Evolutionary conservation across 1,140 invertebrate genomes (phyloP), one percentile per base, ranked within the genome.

Genomic region (Hydropsyche tenuis): DNA sequence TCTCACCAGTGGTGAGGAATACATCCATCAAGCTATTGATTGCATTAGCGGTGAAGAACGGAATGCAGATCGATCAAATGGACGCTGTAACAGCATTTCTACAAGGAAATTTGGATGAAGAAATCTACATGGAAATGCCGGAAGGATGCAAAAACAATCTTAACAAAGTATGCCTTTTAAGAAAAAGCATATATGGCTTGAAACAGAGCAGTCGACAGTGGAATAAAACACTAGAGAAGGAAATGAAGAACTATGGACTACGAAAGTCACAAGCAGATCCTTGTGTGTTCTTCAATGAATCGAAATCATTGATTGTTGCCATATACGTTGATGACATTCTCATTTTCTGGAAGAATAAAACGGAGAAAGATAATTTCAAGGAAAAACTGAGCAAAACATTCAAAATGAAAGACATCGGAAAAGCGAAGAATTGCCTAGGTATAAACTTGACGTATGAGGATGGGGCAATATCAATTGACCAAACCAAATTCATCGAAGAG

Each of bases 51-150:
- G 81, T 70, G 5, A 73, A 78, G 37, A 51, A 78, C 46, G 68
- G 78, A 60, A 69, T 82, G 16, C 11, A 80, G 9, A 78, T 81
- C 1, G 51, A 80, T 23, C 82, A 82, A 45, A 78, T 83, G 77
- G 81, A 83, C 79, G 81, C 79, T 11, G 68, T 79, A 22, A 75
- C 79, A 30, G 80, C 81, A 4, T 82, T 80, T 71, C 51, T 80
- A 12, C 78, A 79, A 72, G 80, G 79, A 48, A 64, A 78, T 5
- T 78, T 85, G 77, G 78, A 80, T 25, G 80, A 81, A 75, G 80
- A 84, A 9, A 81, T 86, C 2, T 85, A 82, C 56, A 85, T 85
- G 82, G 30, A 37, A 51, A 51, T 51, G 18, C 46, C 46, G 14
- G 46, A 51, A 20, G 46, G 46, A 5, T n/a, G 5, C 5, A 51